Base-by-base conservation (phyloP, 1,140 invertebrate species). In the Micrasema longulum region DNA sequence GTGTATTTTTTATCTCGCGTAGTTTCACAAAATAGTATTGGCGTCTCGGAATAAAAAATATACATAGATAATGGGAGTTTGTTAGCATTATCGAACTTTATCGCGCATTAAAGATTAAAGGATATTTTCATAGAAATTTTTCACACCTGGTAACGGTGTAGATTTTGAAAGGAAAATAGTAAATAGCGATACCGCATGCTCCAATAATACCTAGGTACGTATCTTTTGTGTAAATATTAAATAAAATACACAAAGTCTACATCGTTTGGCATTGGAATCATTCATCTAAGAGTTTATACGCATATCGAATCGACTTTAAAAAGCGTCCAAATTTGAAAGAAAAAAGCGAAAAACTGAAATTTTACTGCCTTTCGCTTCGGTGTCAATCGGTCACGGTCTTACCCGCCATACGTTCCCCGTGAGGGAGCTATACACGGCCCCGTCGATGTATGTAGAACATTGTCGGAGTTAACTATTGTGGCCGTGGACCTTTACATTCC, bases 321-420 rank as follows among this genome's bases (percentile, higher is more conserved):
- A 76, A 72, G 74, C 74, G 74, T 76, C 55, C 74, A 76, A 76
- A 76, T 76, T 50, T 69, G 71, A 76, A 76, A 76, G 74, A 76
- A 76, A 75, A 76, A 72, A 72, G 70, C 74, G 74, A 72, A 72
- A 72, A 76, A 76, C 74, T 76, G 62, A 70, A 76, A 72, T 70
- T 76, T 75, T 76, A 70, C 74, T 72, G 71, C 74, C 65, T 69
- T 76, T 76, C 71, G 74, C 48, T 66, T 72, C 73, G 73, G 73
- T 65, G 26, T 60, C 48, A 38, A 62, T 75, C 67, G 11, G 73
- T 69, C 70, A 75, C 69, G 73, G 16, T 72, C 22, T 20, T 22
- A 12, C 50, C n/a, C 50, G 50, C 11, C 1, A 23, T 22, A 23
- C 22, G 20, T 45, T 1, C 18, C 50, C 11, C 10, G 12, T 22